Percentiles rank a stretch among this genome's conserved stretches.
Evolutionary conservation across 1,140 invertebrate genomes (phyloP).

Genomic region (Zophobas atratus): DNA sequence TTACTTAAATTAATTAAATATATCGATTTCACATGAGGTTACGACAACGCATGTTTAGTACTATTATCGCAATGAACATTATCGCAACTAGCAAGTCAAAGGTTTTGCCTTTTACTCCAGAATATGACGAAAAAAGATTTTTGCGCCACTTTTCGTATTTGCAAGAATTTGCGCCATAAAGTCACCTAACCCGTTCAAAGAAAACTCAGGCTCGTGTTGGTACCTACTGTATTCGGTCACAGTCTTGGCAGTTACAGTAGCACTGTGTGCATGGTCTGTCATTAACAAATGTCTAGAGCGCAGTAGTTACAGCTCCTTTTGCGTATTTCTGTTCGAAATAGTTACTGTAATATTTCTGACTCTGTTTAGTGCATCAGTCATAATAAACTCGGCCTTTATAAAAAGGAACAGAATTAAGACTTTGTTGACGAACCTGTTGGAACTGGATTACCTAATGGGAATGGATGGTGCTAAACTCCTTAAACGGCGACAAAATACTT

Average conservation of each 20-base stretch:
- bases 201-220: not conserved
- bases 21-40: too few species aligned
- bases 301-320: not conserved
- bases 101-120: too few species aligned
- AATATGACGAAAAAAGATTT: not conserved
- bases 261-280: not conserved
- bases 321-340: constrained; percentile 7
- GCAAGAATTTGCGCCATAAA: not conserved
- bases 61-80: too few species aligned
- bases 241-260: not conserved
- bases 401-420: not conserved
- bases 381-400: constrained; percentile 8
- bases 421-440: not conserved
- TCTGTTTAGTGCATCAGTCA: not conserved
- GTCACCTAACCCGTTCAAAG: not conserved
- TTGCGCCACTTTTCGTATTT: not conserved
- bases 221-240: not conserved
- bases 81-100: too few species aligned
- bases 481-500: not conserved
- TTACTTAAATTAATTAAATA: too few species aligned
- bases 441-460: not conserved
- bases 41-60: too few species aligned
- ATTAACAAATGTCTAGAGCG: not conserved
- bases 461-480: not conserved
- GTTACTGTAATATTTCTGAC: not conserved